Conservation (phyloP, 2,113 vertebrate genomes). For the Pimephales promelas region DNA sequence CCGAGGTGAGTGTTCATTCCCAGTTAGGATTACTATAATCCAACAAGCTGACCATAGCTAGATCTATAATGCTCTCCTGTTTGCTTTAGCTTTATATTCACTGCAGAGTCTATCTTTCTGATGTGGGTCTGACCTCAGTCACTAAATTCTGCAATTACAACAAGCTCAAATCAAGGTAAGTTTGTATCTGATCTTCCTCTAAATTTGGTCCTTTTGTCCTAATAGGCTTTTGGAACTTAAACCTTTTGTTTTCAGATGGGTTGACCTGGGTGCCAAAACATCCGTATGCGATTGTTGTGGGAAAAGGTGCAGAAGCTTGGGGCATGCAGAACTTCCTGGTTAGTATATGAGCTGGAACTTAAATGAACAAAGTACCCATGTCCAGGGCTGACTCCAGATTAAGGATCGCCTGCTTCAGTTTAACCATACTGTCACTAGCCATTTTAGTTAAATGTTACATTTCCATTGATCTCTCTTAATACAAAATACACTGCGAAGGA, state of each 20-base stretch:
- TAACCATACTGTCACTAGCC: too few species aligned
- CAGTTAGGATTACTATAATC: neutral
- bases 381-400: too few species aligned
- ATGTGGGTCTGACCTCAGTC: constrained; percentile 46
- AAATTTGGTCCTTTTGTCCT: neutral
- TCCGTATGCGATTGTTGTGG: constrained; percentile 68
- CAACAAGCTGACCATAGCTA: neutral
- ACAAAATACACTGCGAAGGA: too few species aligned
- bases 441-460: too few species aligned
- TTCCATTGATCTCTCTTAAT: too few species aligned
- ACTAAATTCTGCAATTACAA: constrained; percentile 74
- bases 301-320: constrained; percentile 60
- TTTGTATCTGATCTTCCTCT: neutral
- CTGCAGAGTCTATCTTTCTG: constrained; percentile 62
- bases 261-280: constrained; percentile 60
- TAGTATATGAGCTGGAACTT: neutral
- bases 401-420: too few species aligned
- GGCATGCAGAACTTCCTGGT: constrained; percentile 50
- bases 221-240: neutral
- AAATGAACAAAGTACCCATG: too few species aligned
- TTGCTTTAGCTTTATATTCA: constrained; percentile 64
- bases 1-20: constrained; percentile 57
- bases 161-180: constrained; percentile 60
- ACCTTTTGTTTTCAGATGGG: constrained; percentile 60
- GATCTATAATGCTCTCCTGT: neutral